A percentile compares a stretch with the other conserved stretches of the same genome.
Conservation (phyloP, 1,140 invertebrate species). For the Drosophila pallidifrons region DNA sequence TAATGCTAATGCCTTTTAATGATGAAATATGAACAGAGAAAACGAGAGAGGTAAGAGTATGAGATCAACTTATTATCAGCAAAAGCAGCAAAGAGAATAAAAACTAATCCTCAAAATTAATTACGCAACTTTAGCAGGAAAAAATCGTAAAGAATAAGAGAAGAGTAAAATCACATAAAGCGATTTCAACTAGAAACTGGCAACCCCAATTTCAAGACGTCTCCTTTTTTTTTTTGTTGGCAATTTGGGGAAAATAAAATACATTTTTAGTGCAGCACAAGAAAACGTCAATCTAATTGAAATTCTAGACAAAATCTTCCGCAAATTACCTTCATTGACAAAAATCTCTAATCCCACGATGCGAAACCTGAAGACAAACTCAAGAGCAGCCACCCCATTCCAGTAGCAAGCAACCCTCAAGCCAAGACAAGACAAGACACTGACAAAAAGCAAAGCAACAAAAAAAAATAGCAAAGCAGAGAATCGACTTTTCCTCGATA, state of each 20-base stretch:
- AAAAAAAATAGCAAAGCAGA: no score
- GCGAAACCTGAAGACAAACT: conserved; percentile 62
- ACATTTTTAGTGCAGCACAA: conserved; percentile 20
- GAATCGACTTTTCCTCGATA: conserved; percentile 43
- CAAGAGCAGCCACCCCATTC: conserved; percentile 3
- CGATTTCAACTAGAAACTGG: conserved; percentile 25
- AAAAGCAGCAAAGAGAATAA: conserved; percentile 1
- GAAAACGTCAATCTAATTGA: conserved; percentile 82
- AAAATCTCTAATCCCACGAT: conserved; percentile 79
- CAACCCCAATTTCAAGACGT: conserved; percentile 18
- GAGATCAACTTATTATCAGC: background rate
- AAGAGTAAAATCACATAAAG: conserved; percentile 44
- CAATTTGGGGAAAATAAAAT: conserved; percentile 21
- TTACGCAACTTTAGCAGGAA: conserved; percentile 21
- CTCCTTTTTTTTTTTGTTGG: background rate
- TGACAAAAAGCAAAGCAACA: conserved; percentile 1
- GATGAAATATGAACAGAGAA: conserved; percentile 4
- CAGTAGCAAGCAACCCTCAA: background rate
- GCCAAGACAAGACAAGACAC: conserved; percentile 4
- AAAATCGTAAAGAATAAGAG: conserved; percentile 15
- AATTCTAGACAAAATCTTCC: conserved; percentile 84
- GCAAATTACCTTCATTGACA: conserved; percentile 84
- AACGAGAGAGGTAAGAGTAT: background rate
- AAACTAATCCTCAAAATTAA: conserved; percentile 42
- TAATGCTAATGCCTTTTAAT: background rate